Evolutionary conservation across 2,113 vertebrate species (phyloP).

Genomic region (Pachyramphus minor): DNA sequence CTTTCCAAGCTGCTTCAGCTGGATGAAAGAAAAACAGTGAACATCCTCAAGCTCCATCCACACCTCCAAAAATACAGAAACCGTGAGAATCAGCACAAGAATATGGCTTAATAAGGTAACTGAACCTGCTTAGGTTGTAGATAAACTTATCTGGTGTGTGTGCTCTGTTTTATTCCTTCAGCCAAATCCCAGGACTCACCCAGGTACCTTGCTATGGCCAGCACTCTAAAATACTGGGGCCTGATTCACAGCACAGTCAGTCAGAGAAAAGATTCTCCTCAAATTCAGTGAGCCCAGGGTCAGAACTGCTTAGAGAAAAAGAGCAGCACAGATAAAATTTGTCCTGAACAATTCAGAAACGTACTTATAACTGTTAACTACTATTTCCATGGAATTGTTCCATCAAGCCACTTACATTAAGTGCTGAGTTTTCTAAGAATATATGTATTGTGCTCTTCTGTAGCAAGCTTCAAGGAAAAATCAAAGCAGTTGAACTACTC

Average conservation of each 20-base stretch:
- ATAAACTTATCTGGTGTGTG: background rate
- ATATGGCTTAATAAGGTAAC: background rate
- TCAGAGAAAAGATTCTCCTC: background rate
- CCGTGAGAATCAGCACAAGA: background rate
- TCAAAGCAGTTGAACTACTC: background rate
- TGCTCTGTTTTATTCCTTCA: background rate
- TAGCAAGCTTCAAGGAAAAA: background rate
- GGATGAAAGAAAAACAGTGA: background rate
- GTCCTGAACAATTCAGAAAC: background rate
- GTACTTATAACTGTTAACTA: background rate
- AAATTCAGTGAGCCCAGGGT: background rate
- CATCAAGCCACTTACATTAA: background rate
- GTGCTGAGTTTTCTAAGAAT: background rate
- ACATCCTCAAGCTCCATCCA: background rate
- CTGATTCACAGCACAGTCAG: background rate
- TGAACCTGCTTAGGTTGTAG: background rate
- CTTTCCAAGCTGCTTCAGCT: background rate
- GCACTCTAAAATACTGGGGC: background rate
- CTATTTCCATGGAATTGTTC: background rate
- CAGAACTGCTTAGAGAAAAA: background rate
- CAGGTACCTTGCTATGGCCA: background rate
- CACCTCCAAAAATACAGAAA: background rate
- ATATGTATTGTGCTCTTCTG: background rate
- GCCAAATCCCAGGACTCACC: background rate
- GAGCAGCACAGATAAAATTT: background rate